Evolutionary conservation across 2,888 invertebrate genomes (phyloP), one percentile per base, ranked within the genome.

Genomic region (Morpho achilles): DNA sequence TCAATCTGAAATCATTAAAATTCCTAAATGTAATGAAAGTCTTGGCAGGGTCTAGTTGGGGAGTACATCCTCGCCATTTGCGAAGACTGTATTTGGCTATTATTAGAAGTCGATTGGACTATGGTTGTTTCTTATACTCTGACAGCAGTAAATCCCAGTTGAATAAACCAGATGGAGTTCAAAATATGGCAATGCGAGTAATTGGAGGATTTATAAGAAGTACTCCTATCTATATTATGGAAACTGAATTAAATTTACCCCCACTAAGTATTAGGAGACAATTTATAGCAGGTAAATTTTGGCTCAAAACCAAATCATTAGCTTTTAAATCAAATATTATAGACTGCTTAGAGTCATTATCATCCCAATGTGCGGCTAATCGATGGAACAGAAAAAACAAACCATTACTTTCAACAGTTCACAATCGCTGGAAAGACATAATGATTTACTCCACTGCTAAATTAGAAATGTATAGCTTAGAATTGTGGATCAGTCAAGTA

Each of bases 1-100:
- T 58, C 0, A 39, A 1, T 7, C 50, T 53, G 8, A 72, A 69
- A 56, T 22, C 45, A 0, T 39, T 32, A n/a, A 72, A 67, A 61
- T 66, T 57, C 50, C 7, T 69, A 7, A 71, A 69, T 57, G 23
- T 69, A 7, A 63, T 73, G 7, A 72, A 69, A 60, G 55, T 68
- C 3, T 48, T 73, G 7, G 47, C 64, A 1, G 72, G 72, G 0
- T 41, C 69, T 0, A 55, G 54, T 2, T 71, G 70, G 70, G 69
- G 67, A 0, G 22, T 70, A 3, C 71, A 69, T 57, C 71, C 65
- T 0, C 61, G 46, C 42, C 63, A 71, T 60, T 53, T 69, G 3
- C 40, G 69, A 47, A 45, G 59, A n/a, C 9, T 71, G 2, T 71
- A 71, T 52, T 66, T 73, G 3, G 16, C 69, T 7, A 23, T 70